These are phyloP conservation scores for Dolichoris vasculosae DNA, from an alignment of 1,140 invertebrate genomes.

Conservation along the genomic window DNA sequence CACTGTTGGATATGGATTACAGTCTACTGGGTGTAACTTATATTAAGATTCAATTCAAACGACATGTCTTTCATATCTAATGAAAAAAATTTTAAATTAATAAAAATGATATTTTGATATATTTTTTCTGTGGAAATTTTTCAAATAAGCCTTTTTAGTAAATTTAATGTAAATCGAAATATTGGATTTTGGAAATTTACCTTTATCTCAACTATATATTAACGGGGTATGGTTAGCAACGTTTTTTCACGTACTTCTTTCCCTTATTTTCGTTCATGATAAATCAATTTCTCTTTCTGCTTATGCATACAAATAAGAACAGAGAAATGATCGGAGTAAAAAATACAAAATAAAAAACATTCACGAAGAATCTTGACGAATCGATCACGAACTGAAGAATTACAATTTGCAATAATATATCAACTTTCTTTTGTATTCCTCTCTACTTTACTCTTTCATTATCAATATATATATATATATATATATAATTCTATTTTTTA, in stretches of 20 bases:
- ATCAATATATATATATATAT: too few species aligned
- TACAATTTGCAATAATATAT: slow-evolving; percentile 64
- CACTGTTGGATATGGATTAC: background rate
- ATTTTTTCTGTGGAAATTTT: slow-evolving; percentile 35
- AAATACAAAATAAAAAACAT: background rate
- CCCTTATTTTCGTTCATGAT: slow-evolving; percentile 15
- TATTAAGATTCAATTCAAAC: background rate
- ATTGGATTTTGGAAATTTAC: slow-evolving; percentile 24
- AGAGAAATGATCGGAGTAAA: background rate
- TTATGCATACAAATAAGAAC: background rate
- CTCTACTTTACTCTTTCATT: slow-evolving; percentile 43
- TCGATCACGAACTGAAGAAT: slow-evolving; percentile 48
- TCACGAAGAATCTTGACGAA: slow-evolving; percentile 52
- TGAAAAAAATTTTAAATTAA: background rate
- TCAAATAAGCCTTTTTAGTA: slow-evolving; percentile 25
- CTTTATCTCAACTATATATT: slow-evolving; percentile 3
- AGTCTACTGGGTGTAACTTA: background rate
- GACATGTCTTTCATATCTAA: background rate
- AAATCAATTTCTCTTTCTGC: background rate
- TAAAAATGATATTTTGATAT: background rate
- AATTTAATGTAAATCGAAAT: slow-evolving; percentile 34
- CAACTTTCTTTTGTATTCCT: slow-evolving; percentile 17
- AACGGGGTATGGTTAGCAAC: slow-evolving; percentile 33
- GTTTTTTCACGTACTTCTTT: slow-evolving; percentile 3
- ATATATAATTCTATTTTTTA: too few species aligned